Percentiles rank a stretch among this genome's conserved stretches.
phyloP scores from a whole-genome alignment of 2,113 vertebrate species.

The Strix aluco region DNA sequence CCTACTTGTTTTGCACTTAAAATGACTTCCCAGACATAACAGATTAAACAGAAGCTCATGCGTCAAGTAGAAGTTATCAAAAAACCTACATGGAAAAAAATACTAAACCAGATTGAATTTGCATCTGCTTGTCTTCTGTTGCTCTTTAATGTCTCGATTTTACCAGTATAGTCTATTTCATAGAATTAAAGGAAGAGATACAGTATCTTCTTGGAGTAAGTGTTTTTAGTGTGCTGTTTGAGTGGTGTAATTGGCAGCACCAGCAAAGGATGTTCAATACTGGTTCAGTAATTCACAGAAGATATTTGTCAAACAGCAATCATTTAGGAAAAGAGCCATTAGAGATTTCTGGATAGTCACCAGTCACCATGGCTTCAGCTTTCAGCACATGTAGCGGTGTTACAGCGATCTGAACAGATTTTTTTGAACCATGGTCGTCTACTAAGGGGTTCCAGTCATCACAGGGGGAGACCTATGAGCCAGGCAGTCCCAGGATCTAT shows the following conservation, averaged over 20 bases:
- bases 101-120: neutral
- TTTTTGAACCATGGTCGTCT: neutral
- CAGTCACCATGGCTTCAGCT: neutral
- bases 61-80: neutral
- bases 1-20: slow-evolving; percentile 1
- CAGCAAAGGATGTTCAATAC: neutral
- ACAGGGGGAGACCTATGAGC: neutral
- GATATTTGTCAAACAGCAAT: neutral
- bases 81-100: neutral
- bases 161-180: neutral
- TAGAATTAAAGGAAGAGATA: neutral
- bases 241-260: neutral
- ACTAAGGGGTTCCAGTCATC: neutral
- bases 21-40: neutral
- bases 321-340: neutral
- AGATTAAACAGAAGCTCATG: neutral
- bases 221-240: neutral
- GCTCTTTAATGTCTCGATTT: neutral
- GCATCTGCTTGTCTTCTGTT: neutral
- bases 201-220: neutral
- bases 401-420: rapidly evolving
- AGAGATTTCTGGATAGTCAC: neutral
- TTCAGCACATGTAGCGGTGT: neutral
- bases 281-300: neutral
- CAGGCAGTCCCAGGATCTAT: neutral